A percentile compares a stretch with the other conserved stretches of the same genome.
Conservation (phyloP, 2,113 vertebrate species). For the Crotalus helleri region DNA sequence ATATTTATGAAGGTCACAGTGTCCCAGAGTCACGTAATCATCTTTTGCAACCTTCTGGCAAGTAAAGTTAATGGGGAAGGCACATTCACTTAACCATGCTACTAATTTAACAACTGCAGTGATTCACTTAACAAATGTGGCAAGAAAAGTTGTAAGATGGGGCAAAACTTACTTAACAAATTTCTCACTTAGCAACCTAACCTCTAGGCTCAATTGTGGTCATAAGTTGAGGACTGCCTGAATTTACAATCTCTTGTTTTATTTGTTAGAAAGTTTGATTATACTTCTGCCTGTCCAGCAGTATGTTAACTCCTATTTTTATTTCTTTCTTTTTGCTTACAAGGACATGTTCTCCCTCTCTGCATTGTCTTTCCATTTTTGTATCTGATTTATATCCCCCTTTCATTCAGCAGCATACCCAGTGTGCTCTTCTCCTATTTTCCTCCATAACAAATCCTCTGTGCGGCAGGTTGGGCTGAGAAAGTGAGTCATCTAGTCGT, state of each 20-base stretch:
- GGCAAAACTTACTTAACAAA: background rate
- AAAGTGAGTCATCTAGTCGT: background rate
- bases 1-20: background rate
- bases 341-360: background rate
- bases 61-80: background rate
- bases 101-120: background rate
- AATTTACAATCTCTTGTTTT: background rate
- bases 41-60: background rate
- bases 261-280: background rate
- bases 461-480: background rate
- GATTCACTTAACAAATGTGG: background rate
- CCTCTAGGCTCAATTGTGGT: background rate
- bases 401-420: background rate
- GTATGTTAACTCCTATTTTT: no score
- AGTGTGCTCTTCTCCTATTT: background rate
- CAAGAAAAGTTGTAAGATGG: background rate
- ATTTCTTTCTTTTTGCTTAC: background rate
- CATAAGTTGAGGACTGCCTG: background rate
- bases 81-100: background rate
- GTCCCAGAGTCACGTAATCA: background rate
- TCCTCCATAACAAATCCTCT: background rate
- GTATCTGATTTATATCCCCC: background rate
- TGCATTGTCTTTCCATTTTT: background rate
- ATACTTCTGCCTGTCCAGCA: background rate
- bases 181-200: background rate